Percentiles rank a stretch among this genome's conserved stretches.
Evolutionary conservation across 2,888 invertebrate species (phyloP).

Genomic region (Oegoconia quadripuncta): DNA sequence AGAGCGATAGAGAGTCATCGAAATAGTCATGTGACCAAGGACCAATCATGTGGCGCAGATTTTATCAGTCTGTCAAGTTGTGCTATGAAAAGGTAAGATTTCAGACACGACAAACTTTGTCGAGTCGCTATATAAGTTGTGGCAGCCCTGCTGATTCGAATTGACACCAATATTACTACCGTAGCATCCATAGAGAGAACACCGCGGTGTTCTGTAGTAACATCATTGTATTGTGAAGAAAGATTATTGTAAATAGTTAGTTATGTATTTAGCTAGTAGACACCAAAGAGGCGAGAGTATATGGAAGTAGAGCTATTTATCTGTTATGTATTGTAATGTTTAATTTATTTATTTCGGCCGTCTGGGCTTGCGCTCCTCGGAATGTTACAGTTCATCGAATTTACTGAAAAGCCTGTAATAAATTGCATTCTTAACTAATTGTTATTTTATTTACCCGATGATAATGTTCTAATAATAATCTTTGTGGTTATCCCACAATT

Average conservation of each 20-base stretch:
- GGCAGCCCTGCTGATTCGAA: no score
- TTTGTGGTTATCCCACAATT: no score
- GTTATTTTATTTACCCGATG: conserved; percentile 37
- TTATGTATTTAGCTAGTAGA: conserved; percentile 67
- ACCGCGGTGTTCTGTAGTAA: neutral
- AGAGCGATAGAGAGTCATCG: no score
- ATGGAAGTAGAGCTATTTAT: conserved; percentile 64
- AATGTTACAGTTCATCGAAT: conserved; percentile 51
- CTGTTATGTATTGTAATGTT: conserved; percentile 72
- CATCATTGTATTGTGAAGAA: neutral
- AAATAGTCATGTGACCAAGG: no score
- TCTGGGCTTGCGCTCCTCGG: conserved; percentile 23
- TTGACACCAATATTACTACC: no score
- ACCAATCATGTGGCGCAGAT: no score
- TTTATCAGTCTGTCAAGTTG: no score
- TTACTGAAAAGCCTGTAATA: conserved; percentile 55
- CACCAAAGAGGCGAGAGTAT: conserved; percentile 72
- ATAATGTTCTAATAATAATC: no score
- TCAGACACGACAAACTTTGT: no score
- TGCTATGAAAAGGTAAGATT: no score
- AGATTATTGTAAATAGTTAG: conserved; percentile 34
- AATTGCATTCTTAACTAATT: conserved; percentile 45
- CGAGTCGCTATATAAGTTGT: no score
- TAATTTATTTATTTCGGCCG: conserved; percentile 61
- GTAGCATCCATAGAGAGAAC: no score